Conservation (phyloP, 2,797 vertebrate genomes). For the Urophycis tenuis region DNA sequence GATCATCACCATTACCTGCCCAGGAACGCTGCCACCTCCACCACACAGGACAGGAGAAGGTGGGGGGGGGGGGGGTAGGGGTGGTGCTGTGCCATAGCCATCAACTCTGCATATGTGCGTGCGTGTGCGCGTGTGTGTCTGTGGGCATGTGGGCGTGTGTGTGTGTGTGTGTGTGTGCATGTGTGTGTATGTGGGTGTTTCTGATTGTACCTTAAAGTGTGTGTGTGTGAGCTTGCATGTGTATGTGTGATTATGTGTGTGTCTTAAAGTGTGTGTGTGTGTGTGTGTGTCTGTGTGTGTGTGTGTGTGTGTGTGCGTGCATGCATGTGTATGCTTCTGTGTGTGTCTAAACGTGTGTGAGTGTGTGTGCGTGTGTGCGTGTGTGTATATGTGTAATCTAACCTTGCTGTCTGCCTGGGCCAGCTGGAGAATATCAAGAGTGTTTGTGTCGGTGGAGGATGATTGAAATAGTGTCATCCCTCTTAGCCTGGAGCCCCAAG, state of each 20-base stretch:
- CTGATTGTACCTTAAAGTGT: neutral
- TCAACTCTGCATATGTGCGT: conserved; percentile 13
- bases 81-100: conserved; percentile 33
- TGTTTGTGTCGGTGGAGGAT: conserved; percentile 61
- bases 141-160: conserved; percentile 5
- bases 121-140: conserved; percentile 8
- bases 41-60: neutral
- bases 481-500: conserved; percentile 53
- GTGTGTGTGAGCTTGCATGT: neutral
- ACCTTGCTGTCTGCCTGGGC: conserved; percentile 52
- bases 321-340: neutral
- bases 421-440: conserved; percentile 63
- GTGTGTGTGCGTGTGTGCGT: conserved; percentile 12
- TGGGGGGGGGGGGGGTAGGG: conserved; percentile 22
- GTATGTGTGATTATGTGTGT: too few relatives aligned
- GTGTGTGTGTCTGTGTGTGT: neutral
- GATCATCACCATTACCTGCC: conserved; percentile 43
- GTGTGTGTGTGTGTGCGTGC: neutral
- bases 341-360: neutral
- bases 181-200: neutral
- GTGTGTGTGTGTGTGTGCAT: conserved; percentile 10
- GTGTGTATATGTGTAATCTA: conserved; percentile 24
- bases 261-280: too few relatives aligned
- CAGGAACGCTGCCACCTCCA: conserved; percentile 32
- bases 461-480: conserved; percentile 62